These are phyloP conservation scores for Meganola albula DNA, from an alignment of 2,888 invertebrate species.

Conservation along the genomic window DNA sequence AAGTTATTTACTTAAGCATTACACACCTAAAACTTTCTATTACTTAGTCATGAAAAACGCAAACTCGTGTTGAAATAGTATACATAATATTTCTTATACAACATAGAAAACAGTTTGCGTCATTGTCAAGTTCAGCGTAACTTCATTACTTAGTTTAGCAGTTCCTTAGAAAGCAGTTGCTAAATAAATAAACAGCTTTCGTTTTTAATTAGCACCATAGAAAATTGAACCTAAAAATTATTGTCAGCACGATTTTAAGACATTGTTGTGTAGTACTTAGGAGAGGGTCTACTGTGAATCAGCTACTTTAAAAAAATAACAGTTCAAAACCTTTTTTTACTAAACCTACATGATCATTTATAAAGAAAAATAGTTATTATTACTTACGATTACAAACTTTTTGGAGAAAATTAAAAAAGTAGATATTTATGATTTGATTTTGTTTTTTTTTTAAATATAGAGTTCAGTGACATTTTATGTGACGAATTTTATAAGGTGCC, in stretches of 20 bases:
- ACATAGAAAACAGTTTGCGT: conserved; percentile 28
- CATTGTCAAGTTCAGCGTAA: conserved; percentile 42
- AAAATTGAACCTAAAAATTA: conserved; percentile 13
- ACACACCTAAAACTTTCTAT: no score
- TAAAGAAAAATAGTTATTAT: no score
- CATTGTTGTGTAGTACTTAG: conserved; percentile 6
- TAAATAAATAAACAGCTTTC: conserved; percentile 28
- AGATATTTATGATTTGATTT: no score
- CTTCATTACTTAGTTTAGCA: conserved; percentile 35
- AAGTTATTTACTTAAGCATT: no score
- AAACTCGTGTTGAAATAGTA: not conserved
- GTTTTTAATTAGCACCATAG: conserved; percentile 36
- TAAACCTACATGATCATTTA: no score
- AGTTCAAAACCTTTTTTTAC: no score
- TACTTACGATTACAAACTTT: no score
- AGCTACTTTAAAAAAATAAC: not conserved
- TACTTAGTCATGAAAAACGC: no score
- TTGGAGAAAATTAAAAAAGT: no score
- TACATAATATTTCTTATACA: conserved; percentile 13
- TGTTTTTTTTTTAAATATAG: no score
- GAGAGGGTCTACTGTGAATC: not conserved
- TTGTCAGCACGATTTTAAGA: conserved; percentile 5
- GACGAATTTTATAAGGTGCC: conserved; percentile 6
- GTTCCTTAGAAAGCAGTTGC: conserved; percentile 25
- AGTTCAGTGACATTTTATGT: not conserved